Evolutionary conservation across 2,888 invertebrate species (phyloP).

Genomic region (Drosophila tripunctata): DNA sequence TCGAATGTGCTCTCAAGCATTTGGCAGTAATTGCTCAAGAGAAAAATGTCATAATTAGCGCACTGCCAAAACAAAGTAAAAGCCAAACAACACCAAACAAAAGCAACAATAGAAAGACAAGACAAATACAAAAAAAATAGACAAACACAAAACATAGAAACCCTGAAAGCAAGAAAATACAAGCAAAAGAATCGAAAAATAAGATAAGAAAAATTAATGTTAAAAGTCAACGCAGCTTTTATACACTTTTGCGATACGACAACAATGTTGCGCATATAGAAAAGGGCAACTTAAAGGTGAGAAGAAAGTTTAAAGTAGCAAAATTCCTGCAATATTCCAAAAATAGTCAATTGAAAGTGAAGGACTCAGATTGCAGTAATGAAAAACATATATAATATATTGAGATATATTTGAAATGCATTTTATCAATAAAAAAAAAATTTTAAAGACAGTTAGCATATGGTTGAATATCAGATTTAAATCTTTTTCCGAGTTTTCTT

Average conservation of each 20-base stretch:
- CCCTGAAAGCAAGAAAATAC: background rate
- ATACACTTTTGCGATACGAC: background rate
- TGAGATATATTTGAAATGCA: no score
- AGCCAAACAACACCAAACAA: constrained; percentile 10
- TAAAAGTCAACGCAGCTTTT: constrained; percentile 3
- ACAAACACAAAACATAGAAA: constrained; percentile 2
- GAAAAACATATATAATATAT: no score
- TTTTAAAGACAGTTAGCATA: no score
- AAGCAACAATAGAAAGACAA: constrained; percentile 19
- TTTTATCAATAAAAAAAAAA: no score
- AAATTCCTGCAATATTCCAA: no score
- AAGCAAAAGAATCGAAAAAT: constrained; percentile 1
- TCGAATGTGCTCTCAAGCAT: constrained; percentile 67
- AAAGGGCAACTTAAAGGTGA: background rate
- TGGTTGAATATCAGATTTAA: no score
- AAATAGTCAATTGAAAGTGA: no score
- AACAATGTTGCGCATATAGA: background rate
- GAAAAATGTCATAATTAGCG: constrained; percentile 69
- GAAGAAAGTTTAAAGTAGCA: no score
- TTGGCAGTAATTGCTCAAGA: constrained; percentile 75
- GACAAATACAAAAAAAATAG: constrained; percentile 6
- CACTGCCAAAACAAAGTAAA: constrained; percentile 44
- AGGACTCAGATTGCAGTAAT: no score
- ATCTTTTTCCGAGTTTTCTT: no score
- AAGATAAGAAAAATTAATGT: constrained; percentile 7